These are phyloP conservation scores for Philaethria dido DNA, from an alignment of 2,888 invertebrate genomes.

Conservation along the genomic window DNA sequence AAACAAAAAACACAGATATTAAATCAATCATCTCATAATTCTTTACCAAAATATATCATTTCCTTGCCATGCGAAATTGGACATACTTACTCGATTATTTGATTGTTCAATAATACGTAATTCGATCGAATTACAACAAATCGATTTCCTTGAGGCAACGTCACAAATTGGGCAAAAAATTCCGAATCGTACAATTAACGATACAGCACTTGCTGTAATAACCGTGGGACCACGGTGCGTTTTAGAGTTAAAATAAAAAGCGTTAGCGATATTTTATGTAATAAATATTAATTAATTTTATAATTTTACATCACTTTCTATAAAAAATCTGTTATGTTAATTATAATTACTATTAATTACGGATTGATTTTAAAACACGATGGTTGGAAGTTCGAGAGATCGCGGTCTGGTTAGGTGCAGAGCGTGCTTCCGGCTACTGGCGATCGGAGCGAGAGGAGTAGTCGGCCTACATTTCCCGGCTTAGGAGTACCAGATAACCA, in stretches of 20 bases:
- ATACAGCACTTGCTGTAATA: slow-evolving; percentile 74
- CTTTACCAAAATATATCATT: slow-evolving; percentile 43
- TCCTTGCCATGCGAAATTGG: slow-evolving; percentile 47
- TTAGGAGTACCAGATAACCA: too few relatives aligned
- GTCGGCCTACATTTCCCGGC: too few relatives aligned
- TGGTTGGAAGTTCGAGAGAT: too few relatives aligned
- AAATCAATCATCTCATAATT: slow-evolving; percentile 37
- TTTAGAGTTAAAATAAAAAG: slow-evolving; percentile 47
- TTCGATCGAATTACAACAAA: slow-evolving; percentile 69
- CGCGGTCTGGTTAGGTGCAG: too few relatives aligned
- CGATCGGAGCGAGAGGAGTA: too few relatives aligned
- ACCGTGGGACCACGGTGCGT: slow-evolving; percentile 66
- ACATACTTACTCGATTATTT: slow-evolving; percentile 43
- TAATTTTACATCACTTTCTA: background rate
- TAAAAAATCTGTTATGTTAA: background rate
- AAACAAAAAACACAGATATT: background rate
- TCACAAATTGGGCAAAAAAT: slow-evolving; percentile 62
- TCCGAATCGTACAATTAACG: slow-evolving; percentile 72
- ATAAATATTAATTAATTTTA: slow-evolving; percentile 7
- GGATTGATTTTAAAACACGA: background rate
- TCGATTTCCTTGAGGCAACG: slow-evolving; percentile 68
- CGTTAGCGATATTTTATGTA: slow-evolving; percentile 42
- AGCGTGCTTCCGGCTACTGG: too few relatives aligned
- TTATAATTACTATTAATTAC: slow-evolving; percentile 9
- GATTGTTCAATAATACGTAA: slow-evolving; percentile 51